A percentile compares a stretch with the other conserved stretches of the same genome.
These are phyloP conservation scores for Alethe diademata DNA, from an alignment of 2,113 vertebrate species.

Conservation along the genomic window DNA sequence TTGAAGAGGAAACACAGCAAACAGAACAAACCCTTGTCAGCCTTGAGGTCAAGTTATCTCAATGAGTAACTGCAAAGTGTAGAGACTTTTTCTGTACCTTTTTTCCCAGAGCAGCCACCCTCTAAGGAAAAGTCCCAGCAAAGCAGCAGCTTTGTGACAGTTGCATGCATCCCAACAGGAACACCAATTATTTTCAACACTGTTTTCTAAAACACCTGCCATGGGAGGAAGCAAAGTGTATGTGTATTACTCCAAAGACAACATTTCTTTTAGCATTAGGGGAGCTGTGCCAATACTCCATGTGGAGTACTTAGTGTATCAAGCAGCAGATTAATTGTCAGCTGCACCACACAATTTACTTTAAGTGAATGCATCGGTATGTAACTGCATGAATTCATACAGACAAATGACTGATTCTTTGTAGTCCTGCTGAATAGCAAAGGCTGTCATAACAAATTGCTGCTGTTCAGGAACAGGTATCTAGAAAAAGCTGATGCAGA, in stretches of 20 bases:
- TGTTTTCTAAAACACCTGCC: neutral
- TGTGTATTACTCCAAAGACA: neutral
- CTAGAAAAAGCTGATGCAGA: slow-evolving; percentile 5
- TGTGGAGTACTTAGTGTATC: neutral
- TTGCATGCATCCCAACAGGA: neutral
- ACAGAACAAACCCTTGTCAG: neutral
- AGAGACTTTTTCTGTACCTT: neutral
- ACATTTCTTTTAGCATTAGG: neutral
- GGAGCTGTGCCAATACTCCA: neutral
- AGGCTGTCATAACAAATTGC: slow-evolving; percentile 68
- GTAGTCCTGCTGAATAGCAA: slow-evolving; percentile 29
- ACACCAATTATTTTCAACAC: neutral
- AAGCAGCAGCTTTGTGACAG: neutral
- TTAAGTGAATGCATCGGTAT: neutral
- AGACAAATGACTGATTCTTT: slow-evolving; percentile 56
- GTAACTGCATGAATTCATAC: slow-evolving; percentile 30
- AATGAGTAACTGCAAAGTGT: neutral
- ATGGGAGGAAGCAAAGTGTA: neutral
- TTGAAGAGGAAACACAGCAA: neutral
- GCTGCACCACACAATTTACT: neutral
- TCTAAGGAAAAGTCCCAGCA: neutral
- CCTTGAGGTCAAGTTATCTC: neutral
- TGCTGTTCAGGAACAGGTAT: slow-evolving; percentile 50
- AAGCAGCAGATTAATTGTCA: slow-evolving; percentile 34
- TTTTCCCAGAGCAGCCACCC: neutral